Evolutionary conservation across 92 coral and sea anemone species (phyloP).

Genomic region (Heliopora coerulea): DNA sequence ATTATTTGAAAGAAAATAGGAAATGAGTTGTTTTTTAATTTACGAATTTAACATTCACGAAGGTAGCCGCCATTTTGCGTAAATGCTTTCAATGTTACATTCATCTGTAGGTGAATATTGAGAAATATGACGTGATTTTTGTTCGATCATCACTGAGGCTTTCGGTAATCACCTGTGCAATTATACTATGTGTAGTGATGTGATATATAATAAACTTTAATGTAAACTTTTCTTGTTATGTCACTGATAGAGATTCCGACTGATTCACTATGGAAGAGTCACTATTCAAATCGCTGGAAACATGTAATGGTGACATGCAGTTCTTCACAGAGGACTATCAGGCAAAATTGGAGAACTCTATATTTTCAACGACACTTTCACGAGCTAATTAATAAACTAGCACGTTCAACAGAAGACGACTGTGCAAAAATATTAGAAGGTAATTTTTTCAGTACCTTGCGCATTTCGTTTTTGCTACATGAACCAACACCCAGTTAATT

Average conservation of each 20-base stretch:
- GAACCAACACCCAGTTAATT: too few species aligned
- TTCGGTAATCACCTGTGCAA: too few species aligned
- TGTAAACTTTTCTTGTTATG: neutral
- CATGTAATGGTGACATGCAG: conserved; percentile 41
- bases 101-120: too few species aligned
- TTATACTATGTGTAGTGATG: neutral
- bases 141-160: too few species aligned
- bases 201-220: neutral
- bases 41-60: too few species aligned
- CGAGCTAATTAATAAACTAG: conserved; percentile 48
- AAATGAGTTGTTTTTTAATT: too few species aligned
- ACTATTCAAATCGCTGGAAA: conserved; percentile 51
- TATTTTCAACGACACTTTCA: conserved; percentile 62
- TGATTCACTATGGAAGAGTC: conserved; percentile 57
- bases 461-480: too few species aligned
- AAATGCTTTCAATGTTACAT: too few species aligned
- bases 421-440: neutral
- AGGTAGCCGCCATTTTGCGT: too few species aligned
- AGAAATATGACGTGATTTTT: too few species aligned
- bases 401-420: neutral
- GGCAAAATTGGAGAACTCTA: conserved; percentile 48
- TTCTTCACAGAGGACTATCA: conserved; percentile 15
- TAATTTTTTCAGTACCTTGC: too few species aligned
- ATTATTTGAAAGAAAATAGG: too few species aligned
- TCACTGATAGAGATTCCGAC: conserved; percentile 50